Evolutionary conservation across 2,888 invertebrate genomes (phyloP).

Genomic region (Cantharis flavilabris): DNA sequence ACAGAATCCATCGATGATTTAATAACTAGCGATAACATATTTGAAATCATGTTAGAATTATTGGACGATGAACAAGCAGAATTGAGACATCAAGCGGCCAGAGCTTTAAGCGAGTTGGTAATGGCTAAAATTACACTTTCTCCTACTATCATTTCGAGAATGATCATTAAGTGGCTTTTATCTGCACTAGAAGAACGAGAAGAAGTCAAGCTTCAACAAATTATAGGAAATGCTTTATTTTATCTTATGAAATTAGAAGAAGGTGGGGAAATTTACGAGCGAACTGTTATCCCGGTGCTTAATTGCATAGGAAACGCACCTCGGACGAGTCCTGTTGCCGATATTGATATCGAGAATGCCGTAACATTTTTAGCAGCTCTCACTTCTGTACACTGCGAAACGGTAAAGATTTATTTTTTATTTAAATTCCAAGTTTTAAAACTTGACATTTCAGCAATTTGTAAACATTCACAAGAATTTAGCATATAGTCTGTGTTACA

Average conservation of each 20-base stretch:
- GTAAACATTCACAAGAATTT: conserved; percentile 30
- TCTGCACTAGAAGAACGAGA: conserved; percentile 13
- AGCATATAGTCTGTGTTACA: conserved; percentile 23
- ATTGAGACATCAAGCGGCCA: conserved; percentile 6
- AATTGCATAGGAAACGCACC: conserved; percentile 22
- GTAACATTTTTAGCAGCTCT: conserved; percentile 24
- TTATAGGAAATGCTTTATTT: conserved; percentile 11
- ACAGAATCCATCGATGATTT: conserved; percentile 9
- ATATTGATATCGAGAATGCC: conserved; percentile 22
- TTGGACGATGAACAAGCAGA: conserved; percentile 23
- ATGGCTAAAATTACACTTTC: conserved; percentile 10
- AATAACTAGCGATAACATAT: conserved; percentile 9
- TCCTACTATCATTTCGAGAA: conserved; percentile 8
- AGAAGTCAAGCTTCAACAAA: conserved; percentile 19
- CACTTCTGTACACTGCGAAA: conserved; percentile 4
- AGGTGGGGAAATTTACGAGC: conserved; percentile 18
- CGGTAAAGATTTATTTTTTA: not conserved
- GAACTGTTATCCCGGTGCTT: conserved; percentile 20
- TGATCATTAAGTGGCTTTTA: conserved; percentile 25
- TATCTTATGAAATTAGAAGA: conserved; percentile 9
- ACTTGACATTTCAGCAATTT: conserved; percentile 3
- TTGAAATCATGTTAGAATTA: conserved; percentile 19
- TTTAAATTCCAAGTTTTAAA: not conserved
- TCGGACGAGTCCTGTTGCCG: conserved; percentile 20
- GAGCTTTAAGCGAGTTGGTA: conserved; percentile 14